Evolutionary conservation across 2,113 vertebrate species (phyloP).

Genomic region (Hippocampus mohnikei): DNA sequence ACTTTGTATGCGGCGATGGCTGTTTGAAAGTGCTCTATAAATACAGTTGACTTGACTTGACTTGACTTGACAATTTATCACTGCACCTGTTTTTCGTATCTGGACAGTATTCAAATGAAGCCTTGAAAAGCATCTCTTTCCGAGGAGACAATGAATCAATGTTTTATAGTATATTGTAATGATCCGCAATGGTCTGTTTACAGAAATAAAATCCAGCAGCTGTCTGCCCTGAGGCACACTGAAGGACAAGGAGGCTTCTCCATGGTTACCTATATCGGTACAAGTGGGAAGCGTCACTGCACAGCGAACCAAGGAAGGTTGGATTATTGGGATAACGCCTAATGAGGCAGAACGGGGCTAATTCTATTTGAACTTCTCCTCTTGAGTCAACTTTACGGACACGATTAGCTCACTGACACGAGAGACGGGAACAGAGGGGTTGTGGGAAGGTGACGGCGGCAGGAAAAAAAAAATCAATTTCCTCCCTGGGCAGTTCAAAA

Average conservation of each 20-base stretch:
- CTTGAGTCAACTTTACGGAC: conserved; percentile 49
- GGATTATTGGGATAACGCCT: conserved; percentile 44
- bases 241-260: neutral
- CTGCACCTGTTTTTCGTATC: neutral
- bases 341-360: conserved; percentile 63
- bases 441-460: conserved; percentile 1
- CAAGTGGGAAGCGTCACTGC: conserved; percentile 40
- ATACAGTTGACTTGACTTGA: conserved; percentile 1
- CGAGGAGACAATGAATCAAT: neutral
- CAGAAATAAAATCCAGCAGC: neutral
- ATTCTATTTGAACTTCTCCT: conserved; percentile 60
- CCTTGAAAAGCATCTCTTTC: neutral
- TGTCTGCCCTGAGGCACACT: conserved; percentile 12
- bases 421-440: conserved; percentile 4
- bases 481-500: conserved; percentile 2
- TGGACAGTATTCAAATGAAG: neutral
- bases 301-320: neutral
- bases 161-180: neutral
- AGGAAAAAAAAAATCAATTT: conserved; percentile 22
- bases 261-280: conserved; percentile 56
- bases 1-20: no score
- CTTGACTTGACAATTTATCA: neutral
- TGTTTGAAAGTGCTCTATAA: no score
- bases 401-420: conserved; percentile 36
- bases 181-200: conserved; percentile 1